These are phyloP conservation scores for Menura novaehollandiae DNA, from an alignment of 2,113 vertebrate species.

Conservation along the genomic window DNA sequence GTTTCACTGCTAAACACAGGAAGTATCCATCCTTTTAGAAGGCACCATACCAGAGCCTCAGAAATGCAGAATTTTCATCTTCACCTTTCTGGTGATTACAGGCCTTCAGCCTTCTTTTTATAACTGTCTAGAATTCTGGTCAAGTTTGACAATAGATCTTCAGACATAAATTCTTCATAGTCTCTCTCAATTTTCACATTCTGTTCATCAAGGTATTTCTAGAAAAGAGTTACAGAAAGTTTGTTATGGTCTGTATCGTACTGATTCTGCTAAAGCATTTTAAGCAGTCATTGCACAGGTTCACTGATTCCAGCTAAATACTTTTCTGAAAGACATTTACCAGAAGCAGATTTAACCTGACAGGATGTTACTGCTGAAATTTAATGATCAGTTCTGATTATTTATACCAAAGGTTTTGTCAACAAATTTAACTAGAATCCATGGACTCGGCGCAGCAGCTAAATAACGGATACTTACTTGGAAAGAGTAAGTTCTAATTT, in stretches of 20 bases:
- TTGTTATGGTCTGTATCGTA: not conserved
- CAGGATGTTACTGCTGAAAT: not conserved
- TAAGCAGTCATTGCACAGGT: not conserved
- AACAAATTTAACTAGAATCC: not conserved
- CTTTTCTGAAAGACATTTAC: not conserved
- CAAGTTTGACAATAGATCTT: conserved; percentile 65
- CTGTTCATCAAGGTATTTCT: conserved; percentile 76
- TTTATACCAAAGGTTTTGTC: not conserved
- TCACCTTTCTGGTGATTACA: not conserved
- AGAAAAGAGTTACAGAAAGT: conserved; percentile 2
- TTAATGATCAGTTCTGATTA: not conserved
- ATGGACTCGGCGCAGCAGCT: not conserved
- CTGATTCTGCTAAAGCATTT: not conserved
- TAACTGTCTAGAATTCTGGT: conserved; percentile 59
- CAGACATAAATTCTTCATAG: conserved; percentile 65
- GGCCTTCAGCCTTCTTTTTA: conserved; percentile 59
- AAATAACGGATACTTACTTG: not conserved
- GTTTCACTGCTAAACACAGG: not conserved
- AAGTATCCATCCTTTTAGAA: not conserved
- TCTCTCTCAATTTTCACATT: conserved; percentile 60
- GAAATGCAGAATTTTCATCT: not conserved
- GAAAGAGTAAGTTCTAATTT: not conserved
- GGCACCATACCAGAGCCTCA: not conserved
- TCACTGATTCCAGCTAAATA: not conserved
- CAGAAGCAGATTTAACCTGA: not conserved